These are phyloP conservation scores for Zaprionus bogoriensis DNA, from an alignment of 2,888 invertebrate genomes.

Conservation along the genomic window DNA sequence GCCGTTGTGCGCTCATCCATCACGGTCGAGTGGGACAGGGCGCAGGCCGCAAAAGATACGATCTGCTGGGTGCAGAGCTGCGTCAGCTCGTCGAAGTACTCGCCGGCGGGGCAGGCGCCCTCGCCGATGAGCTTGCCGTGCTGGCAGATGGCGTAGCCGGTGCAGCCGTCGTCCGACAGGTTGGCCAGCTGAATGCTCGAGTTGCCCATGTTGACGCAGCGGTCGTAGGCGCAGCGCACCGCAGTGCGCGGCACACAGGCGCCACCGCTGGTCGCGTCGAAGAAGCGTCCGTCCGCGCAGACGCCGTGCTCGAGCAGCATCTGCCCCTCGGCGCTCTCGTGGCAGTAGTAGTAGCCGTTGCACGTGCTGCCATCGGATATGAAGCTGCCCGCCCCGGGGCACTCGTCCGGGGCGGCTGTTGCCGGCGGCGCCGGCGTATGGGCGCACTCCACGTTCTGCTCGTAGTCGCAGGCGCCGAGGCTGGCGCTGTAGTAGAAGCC, in stretches of 20 bases:
- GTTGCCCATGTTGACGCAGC: constrained; percentile 71
- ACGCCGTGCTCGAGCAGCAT: constrained; percentile 54
- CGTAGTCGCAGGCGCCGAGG: constrained; percentile 64
- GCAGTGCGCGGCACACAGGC: constrained; percentile 68
- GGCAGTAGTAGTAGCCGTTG: constrained; percentile 77
- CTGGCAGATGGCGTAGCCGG: constrained; percentile 74
- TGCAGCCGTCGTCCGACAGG: constrained; percentile 69
- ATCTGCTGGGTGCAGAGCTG: constrained; percentile 68
- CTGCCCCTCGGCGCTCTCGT: constrained; percentile 16
- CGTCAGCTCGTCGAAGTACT: constrained; percentile 73
- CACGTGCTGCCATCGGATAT: constrained; percentile 70
- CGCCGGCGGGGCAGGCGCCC: constrained; percentile 62
- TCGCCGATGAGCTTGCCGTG: constrained; percentile 65
- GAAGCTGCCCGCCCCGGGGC: constrained; percentile 59
- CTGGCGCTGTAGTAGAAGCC: constrained; percentile 66
- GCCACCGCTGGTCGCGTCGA: constrained; percentile 61
- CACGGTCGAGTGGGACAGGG: constrained; percentile 31
- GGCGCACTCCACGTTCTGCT: constrained; percentile 57
- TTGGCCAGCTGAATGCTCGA: constrained; percentile 72
- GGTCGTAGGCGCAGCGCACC: constrained; percentile 63
- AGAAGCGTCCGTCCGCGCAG: constrained; percentile 69
- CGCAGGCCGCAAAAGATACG: constrained; percentile 71
- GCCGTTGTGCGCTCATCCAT: constrained; percentile 36
- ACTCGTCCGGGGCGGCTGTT: constrained; percentile 46
- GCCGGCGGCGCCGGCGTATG: constrained; percentile 25